phyloP scores from a whole-genome alignment of 2,797 vertebrate genomes.

The Pygocentrus nattereri region DNA sequence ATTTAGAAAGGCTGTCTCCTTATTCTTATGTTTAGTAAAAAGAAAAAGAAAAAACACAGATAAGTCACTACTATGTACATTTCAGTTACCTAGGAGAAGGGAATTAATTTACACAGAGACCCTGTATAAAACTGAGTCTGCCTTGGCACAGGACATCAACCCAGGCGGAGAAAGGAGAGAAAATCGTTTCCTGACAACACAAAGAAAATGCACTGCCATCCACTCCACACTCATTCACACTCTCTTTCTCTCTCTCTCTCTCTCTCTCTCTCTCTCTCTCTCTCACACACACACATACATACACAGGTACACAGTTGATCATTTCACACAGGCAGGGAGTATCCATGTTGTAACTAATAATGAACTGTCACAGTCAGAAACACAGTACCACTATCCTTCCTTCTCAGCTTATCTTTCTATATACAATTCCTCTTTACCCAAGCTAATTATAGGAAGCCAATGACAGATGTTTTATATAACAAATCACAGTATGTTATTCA shows the following conservation, averaged over 20 bases:
- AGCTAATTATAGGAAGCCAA: neutral
- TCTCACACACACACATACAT: neutral
- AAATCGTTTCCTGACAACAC: conserved; percentile 6
- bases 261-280: neutral
- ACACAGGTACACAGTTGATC: neutral
- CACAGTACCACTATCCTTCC: neutral
- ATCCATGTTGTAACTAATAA: neutral
- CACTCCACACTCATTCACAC: neutral
- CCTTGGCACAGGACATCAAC: conserved; percentile 67
- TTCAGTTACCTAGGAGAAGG: neutral
- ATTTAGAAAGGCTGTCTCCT: neutral
- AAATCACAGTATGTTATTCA: conserved; percentile 10
- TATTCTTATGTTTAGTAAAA: conserved; percentile 21
- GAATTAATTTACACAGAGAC: conserved; percentile 9
- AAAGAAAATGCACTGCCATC: neutral
- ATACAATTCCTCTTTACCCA: neutral
- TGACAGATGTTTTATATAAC: neutral
- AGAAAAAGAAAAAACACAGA: no score
- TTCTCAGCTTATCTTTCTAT: neutral
- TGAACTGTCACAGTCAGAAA: neutral
- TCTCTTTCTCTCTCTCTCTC: neutral
- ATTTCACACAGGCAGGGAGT: neutral
- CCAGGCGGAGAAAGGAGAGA: conserved; percentile 7
- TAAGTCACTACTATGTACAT: conserved; percentile 1
- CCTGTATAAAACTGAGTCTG: conserved; percentile 62